These are phyloP conservation scores for Solenopsis fugax DNA, from an alignment of 1,140 invertebrate species.

Conservation along the genomic window DNA sequence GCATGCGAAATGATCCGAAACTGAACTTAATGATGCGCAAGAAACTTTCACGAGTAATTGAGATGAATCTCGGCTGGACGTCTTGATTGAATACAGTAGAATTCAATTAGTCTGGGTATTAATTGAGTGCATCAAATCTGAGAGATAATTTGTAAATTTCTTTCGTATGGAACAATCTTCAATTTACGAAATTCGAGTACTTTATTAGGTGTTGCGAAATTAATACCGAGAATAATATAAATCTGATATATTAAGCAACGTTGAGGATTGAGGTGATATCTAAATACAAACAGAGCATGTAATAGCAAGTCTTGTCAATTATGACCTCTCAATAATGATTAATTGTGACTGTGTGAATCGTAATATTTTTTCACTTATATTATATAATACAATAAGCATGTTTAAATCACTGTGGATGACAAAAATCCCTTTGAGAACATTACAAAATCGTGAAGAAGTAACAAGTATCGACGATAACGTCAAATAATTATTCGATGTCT, in stretches of 20 bases:
- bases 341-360: background rate
- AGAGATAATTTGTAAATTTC: background rate
- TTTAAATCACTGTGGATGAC: background rate
- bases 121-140: background rate
- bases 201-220: background rate
- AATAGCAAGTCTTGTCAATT: background rate
- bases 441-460: background rate
- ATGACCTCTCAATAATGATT: background rate
- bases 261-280: background rate
- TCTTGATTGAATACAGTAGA: conserved; percentile 28
- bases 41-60: conserved; percentile 35
- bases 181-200: background rate
- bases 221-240: background rate
- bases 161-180: background rate
- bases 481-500: background rate
- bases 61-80: conserved; percentile 26
- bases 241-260: background rate
- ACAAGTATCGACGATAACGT: background rate
- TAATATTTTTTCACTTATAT: background rate
- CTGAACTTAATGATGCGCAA: conserved; percentile 19
- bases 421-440: background rate
- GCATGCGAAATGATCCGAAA: conserved; percentile 13
- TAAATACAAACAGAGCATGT: background rate
- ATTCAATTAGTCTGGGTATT: conserved; percentile 19
- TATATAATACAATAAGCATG: background rate